Percentiles rank a stretch among this genome's conserved stretches.
Conservation (phyloP, 2,888 invertebrate genomes). For the Tenthredo scrophulariae region DNA sequence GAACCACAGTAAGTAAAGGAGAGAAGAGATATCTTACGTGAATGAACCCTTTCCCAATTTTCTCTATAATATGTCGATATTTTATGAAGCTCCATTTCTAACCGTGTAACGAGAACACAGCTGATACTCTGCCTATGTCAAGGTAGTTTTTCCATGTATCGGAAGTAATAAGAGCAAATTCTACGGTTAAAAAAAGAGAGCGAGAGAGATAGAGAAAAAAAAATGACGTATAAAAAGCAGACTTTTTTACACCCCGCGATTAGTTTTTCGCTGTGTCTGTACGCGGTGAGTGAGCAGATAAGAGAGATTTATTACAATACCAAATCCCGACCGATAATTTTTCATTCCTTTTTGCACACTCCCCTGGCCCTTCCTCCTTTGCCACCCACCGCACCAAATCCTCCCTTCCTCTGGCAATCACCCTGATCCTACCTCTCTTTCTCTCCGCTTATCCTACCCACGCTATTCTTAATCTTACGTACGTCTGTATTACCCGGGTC, state of each 20-base stretch:
- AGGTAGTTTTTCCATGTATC: neutral
- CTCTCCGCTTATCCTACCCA: neutral
- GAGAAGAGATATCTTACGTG: neutral
- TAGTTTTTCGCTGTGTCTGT: slow-evolving; percentile 50
- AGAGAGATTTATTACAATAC: slow-evolving; percentile 54
- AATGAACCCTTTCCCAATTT: too few relatives aligned
- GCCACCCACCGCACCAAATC: slow-evolving; percentile 28
- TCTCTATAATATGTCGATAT: neutral
- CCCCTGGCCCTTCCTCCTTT: neutral
- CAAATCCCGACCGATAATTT: slow-evolving; percentile 53
- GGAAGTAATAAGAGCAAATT: neutral
- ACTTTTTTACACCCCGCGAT: slow-evolving; percentile 33
- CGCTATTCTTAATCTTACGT: slow-evolving; percentile 43
- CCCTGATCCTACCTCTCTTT: slow-evolving; percentile 37
- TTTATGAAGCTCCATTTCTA: neutral
- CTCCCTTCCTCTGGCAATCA: slow-evolving; percentile 42
- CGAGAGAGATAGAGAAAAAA: neutral
- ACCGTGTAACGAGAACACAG: neutral
- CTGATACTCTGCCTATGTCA: neutral
- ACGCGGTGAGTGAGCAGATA: slow-evolving; percentile 52
- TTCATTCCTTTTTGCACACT: slow-evolving; percentile 49
- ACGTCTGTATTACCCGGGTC: neutral
- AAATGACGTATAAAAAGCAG: slow-evolving; percentile 10
- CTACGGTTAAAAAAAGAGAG: neutral
- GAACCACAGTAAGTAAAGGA: neutral